Evolutionary conservation across 2,888 invertebrate genomes (phyloP).

Genomic region (Ethmia dodecea): DNA sequence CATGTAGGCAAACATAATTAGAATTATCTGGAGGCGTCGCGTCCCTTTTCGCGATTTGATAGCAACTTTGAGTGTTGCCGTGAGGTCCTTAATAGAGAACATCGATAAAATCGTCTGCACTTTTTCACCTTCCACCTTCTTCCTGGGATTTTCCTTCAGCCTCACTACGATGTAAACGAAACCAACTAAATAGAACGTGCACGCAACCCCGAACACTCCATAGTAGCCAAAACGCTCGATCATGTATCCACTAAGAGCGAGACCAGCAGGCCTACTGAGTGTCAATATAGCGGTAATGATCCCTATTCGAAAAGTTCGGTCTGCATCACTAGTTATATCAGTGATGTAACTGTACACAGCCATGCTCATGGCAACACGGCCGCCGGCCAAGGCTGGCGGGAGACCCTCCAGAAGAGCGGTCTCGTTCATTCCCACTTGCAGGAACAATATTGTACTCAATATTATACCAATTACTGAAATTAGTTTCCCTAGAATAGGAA

Average conservation of each 20-base stretch:
- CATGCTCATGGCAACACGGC: constrained; percentile 78
- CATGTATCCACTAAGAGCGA: constrained; percentile 74
- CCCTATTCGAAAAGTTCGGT: constrained; percentile 80
- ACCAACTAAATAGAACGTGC: constrained; percentile 60
- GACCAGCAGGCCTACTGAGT: constrained; percentile 70
- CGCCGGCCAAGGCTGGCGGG: constrained; percentile 79
- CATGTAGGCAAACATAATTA: constrained; percentile 67
- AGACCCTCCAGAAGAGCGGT: constrained; percentile 76
- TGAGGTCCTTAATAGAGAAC: constrained; percentile 55
- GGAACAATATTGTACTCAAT: constrained; percentile 76
- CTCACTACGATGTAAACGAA: constrained; percentile 63
- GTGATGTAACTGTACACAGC: constrained; percentile 80
- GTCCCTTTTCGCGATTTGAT: constrained; percentile 52
- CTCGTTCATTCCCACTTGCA: constrained; percentile 72
- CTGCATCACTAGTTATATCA: constrained; percentile 76
- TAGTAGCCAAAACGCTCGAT: constrained; percentile 67
- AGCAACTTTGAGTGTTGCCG: constrained; percentile 68
- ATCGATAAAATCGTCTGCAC: constrained; percentile 41
- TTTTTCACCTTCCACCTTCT: constrained; percentile 47
- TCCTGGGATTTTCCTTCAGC: constrained; percentile 52
- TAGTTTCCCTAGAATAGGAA: constrained; percentile 78
- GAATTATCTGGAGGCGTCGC: constrained; percentile 55
- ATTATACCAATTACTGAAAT: constrained; percentile 74
- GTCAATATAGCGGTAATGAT: constrained; percentile 76
- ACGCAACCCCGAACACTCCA: constrained; percentile 63